Evolutionary conservation across 2,797 vertebrate species (phyloP), one percentile per base, ranked within the genome.

Genomic region (Acanthis flammea): DNA sequence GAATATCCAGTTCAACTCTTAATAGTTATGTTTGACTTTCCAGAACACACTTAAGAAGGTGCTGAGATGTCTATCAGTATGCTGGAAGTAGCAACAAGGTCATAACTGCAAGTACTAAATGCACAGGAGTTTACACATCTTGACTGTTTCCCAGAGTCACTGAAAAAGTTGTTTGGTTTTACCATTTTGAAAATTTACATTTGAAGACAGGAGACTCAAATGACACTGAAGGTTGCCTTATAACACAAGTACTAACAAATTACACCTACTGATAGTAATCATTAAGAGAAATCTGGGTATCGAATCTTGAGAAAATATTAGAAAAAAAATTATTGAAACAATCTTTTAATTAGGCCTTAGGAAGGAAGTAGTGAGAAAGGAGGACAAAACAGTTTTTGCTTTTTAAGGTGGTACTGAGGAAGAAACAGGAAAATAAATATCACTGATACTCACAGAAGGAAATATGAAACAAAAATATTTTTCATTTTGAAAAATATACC

Each of bases 91-190:
- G 31, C 60, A 88, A 85, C 90, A 94, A 91, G 82, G 90, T 73
- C 72, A 8, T 82, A 87, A 73, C n/a, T 35, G 21, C 60, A 76
- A 73, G 33, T 73, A 70, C 31, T 66, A 48, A 62, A 76, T 13
- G 21, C 48, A 45, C 18, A 70, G 60, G 5, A 55, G n/a, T 73
- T 90, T 76, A 76, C 41, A 91, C 63, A 94, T 48, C 62, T 61
- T 86, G 88, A 94, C 63, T 57, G 15, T 76, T 94, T 86, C 90
- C 83, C 88, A 94, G 70, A 78, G 55, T n/a, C 39, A n/a, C 42
- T 75, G 66, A 50, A 60, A 35, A 81, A 57, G 19, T 33, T 75
- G 31, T 48, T 74, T 39, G 71, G 24, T 14, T 57, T 21, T 24
- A 39, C n/a, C 23, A 44, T 57, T 80, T 86, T 44, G 48, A 72